phyloP scores from a whole-genome alignment of 1,140 invertebrate species.

The Drepana arcuata region DNA sequence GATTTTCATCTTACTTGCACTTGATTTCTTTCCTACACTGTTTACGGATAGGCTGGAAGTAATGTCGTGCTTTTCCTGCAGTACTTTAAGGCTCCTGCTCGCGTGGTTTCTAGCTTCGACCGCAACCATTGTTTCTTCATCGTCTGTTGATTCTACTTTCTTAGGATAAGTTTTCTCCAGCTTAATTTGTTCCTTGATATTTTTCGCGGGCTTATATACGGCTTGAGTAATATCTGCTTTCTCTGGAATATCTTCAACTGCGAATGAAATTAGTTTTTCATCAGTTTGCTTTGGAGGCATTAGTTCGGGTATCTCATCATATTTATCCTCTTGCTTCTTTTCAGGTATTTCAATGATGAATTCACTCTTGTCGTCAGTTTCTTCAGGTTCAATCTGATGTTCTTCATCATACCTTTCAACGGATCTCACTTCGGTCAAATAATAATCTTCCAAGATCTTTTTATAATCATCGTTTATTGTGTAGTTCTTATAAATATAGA shows the following conservation, averaged over 20 bases:
- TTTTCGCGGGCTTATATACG: slow-evolving; percentile 63
- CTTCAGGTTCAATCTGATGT: slow-evolving; percentile 30
- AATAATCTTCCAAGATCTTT: slow-evolving; percentile 72
- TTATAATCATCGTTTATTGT: slow-evolving; percentile 74
- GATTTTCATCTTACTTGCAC: slow-evolving; percentile 56
- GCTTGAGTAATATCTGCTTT: slow-evolving; percentile 47
- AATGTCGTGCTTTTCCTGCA: slow-evolving; percentile 53
- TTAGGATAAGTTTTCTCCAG: slow-evolving; percentile 63
- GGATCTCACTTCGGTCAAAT: slow-evolving; percentile 74
- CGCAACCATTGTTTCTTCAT: slow-evolving; percentile 74
- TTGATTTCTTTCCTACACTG: slow-evolving; percentile 56
- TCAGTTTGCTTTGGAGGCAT: slow-evolving; percentile 39
- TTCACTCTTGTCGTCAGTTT: slow-evolving; percentile 29
- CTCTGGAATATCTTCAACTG: slow-evolving; percentile 63
- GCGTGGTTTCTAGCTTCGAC: slow-evolving; percentile 72
- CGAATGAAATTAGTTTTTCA: slow-evolving; percentile 64
- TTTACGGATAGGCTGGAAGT: slow-evolving; percentile 67
- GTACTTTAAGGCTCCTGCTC: slow-evolving; percentile 38
- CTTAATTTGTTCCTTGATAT: slow-evolving; percentile 68
- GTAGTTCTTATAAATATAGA: slow-evolving; percentile 77
- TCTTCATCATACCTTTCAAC: slow-evolving; percentile 64
- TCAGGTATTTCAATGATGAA: slow-evolving; percentile 31
- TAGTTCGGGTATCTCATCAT: slow-evolving; percentile 55
- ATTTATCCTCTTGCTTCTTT: slow-evolving; percentile 35
- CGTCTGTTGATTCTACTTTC: slow-evolving; percentile 61